Evolutionary conservation across 2,797 vertebrate species (phyloP).

Genomic region (Trichosurus vulpecula): DNA sequence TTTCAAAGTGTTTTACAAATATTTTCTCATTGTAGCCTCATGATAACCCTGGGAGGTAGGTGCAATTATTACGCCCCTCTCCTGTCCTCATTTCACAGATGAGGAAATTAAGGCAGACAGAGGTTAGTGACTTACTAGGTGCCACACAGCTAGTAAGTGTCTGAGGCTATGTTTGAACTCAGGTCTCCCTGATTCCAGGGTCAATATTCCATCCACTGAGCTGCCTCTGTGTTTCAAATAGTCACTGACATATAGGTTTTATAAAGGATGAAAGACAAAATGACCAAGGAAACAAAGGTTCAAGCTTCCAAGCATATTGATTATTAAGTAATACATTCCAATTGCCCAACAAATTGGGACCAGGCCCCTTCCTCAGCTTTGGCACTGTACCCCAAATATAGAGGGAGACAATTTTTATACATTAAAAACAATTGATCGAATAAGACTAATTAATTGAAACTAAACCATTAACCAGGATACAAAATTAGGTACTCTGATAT

Average conservation of each 20-base stretch:
- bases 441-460: neutral
- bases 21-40: neutral
- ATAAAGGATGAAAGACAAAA: neutral
- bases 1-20: neutral
- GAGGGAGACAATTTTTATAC: neutral
- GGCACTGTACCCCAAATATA: neutral
- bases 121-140: neutral
- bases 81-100: neutral
- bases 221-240: neutral
- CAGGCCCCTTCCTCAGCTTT: neutral
- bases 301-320: neutral
- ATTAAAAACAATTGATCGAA: neutral
- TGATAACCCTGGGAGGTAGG: neutral
- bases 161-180: neutral
- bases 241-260: neutral
- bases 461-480: neutral
- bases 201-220: neutral
- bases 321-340: neutral
- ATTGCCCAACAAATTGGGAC: neutral
- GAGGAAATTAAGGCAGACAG: neutral
- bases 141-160: neutral
- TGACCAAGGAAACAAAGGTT: neutral
- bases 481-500: neutral
- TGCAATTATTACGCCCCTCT: neutral
- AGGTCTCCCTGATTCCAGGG: neutral